Percentiles rank a stretch among this genome's conserved stretches.
These are phyloP conservation scores for Hyles euphorbiae DNA, from an alignment of 1,140 invertebrate genomes.

Conservation along the genomic window DNA sequence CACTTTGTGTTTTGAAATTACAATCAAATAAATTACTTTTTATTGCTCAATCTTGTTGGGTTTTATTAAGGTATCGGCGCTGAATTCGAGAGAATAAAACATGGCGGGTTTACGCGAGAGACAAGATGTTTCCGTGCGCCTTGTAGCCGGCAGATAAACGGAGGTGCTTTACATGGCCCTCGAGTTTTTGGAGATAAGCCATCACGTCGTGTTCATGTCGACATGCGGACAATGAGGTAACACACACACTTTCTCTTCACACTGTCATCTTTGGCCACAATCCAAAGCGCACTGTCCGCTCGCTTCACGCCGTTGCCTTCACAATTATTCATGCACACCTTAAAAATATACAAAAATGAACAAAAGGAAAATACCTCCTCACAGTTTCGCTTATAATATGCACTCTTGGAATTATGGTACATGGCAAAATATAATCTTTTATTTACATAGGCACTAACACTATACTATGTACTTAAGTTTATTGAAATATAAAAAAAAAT, in stretches of 20 bases:
- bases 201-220: constrained; percentile 47
- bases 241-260: constrained; percentile 36
- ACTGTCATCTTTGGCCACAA: constrained; percentile 15
- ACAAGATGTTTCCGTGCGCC: constrained; percentile 52
- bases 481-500: no score
- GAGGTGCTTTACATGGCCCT: constrained; percentile 55
- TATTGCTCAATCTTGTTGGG: constrained; percentile 73
- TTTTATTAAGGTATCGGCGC: constrained; percentile 72
- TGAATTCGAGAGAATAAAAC: constrained; percentile 66
- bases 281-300: constrained; percentile 5
- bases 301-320: no score
- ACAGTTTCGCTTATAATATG: no score
- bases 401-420: no score
- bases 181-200: constrained; percentile 56
- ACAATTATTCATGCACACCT: neutral
- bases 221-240: constrained; percentile 39
- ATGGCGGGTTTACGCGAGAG: constrained; percentile 63
- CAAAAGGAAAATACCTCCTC: no score
- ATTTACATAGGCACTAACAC: no score
- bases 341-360: neutral
- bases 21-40: constrained; percentile 75
- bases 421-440: no score
- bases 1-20: constrained; percentile 74
- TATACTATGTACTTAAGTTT: no score
- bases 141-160: constrained; percentile 46